These are phyloP conservation scores for Heterochromis multidens DNA, from an alignment of 2,113 vertebrate species.

Conservation along the genomic window DNA sequence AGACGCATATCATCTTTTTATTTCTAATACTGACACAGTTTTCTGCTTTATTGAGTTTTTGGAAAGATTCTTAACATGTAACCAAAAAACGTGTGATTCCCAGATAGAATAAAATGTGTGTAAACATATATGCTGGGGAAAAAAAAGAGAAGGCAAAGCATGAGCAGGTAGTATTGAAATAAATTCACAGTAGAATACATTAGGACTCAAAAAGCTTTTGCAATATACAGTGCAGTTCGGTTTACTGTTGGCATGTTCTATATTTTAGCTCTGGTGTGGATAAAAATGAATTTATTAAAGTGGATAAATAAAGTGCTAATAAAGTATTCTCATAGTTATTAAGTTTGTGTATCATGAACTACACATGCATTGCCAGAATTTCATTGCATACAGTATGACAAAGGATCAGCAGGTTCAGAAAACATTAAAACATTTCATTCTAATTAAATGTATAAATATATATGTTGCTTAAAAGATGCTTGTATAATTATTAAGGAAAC, in stretches of 20 bases:
- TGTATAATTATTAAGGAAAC: background rate
- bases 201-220: background rate
- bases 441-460: background rate
- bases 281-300: background rate
- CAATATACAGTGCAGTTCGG: background rate
- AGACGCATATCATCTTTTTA: background rate
- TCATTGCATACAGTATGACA: background rate
- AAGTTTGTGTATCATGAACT: background rate
- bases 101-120: background rate
- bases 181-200: background rate
- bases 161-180: background rate
- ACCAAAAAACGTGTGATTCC: background rate
- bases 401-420: background rate
- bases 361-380: background rate
- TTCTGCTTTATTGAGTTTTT: background rate
- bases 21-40: background rate
- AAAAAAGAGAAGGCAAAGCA: constrained; percentile 24
- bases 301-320: background rate
- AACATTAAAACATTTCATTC: background rate
- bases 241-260: background rate
- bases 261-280: background rate
- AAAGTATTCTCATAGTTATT: background rate
- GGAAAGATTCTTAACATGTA: background rate
- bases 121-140: background rate
- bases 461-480: background rate